Base-by-base conservation (phyloP, 2,888 invertebrate species). In the Empis stercorea region DNA sequence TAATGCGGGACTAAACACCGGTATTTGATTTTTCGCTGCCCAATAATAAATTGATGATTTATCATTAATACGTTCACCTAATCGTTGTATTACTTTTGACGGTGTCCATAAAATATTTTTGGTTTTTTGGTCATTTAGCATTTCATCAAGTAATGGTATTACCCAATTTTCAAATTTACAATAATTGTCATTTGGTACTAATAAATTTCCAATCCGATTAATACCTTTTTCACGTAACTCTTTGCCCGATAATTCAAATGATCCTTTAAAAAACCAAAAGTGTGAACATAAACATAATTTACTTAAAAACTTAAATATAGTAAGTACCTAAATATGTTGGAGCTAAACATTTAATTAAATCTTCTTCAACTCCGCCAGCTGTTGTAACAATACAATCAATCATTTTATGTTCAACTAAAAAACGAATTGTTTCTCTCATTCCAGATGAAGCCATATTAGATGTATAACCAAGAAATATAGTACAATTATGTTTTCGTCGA, bases 131-230 rank as follows among this genome's bases (percentile, higher is more conserved):
- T 97, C 94, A 38, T 76, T 70, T 9, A 96, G 65, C 86, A 99
- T 87, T 65, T 84, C 79, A 61, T 96, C 87, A 4, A 99, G 73
- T 52, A 92, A 75, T 0, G 99, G 99, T 71, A 87, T 89, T 1
- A 70, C 75, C 97, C 97, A 99, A 61, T 94, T 88, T 69, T 99
- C 96, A 72, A 99, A 99, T 56, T 81, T 76, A 62, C 97, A 97
- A 66, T 99, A 99, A 71, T 99, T 99, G 59, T 93, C 84, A 71
- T 99, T 99, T 2, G 99, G 99, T 0, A 97, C 94, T 43, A 99
- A 73, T 39, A 99, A 75, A 71, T 99, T 99, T 34, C 92, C 91
- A 54, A 75, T 76, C 37, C 76, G 65, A 68, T 94, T 93, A 46
- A 93, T 81, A 32, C 91, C 99, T 45, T 82, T 79, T 13, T 87